Base-by-base conservation (phyloP, 1,140 invertebrate genomes). In the Atta texana region DNA sequence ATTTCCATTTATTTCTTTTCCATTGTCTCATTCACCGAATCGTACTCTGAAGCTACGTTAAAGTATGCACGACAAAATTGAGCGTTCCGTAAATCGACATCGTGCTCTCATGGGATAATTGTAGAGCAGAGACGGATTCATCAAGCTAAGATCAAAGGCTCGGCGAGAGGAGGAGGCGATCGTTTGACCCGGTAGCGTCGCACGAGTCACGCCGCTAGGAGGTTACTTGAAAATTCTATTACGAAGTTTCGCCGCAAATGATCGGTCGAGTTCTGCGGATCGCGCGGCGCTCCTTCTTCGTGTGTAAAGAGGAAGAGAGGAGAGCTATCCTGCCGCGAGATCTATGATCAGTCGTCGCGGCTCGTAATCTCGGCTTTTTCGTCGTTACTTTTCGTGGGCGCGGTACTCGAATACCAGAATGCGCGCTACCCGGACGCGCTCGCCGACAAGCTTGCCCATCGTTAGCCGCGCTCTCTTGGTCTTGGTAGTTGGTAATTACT, bases 401-500 rank as follows among this genome's bases (percentile, higher is more conserved):
- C 61, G 59, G 31, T 63, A 61, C 77, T 80, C 51, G 85, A 71
- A 87, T 87, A 51, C 85, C 75, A 21, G 28, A 68, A 31, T 49
- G 81, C 55, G 14, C 49, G 34, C 34, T 76, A 59, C 51, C 72
- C 21, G 55, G 31, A 21, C 71, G 57, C 18, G 24, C 49, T 64
- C 63, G 61, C 49, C 75, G 21, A 28, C 68, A 21, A 61, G 68
- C 78, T 44, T 49, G 81, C 61, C 57, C 64, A 81, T 85, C 57
- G 59, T 88, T 75, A 68, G 75, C 55, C 49, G 53, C 84, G 64
- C 61, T 75, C 57, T 31, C 31, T 75, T 21, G 81, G 75, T 64
- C 74, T 34, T 44, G 82, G 82, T 89, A 89, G 88, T 89, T 89
- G 82, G 82, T 89, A 89, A 89, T 89, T 89, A 88, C 87, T 28